Evolutionary conservation across 2,113 vertebrate species (phyloP), one percentile per base, ranked within the genome.

Genomic region (Mormyrus lacerda): DNA sequence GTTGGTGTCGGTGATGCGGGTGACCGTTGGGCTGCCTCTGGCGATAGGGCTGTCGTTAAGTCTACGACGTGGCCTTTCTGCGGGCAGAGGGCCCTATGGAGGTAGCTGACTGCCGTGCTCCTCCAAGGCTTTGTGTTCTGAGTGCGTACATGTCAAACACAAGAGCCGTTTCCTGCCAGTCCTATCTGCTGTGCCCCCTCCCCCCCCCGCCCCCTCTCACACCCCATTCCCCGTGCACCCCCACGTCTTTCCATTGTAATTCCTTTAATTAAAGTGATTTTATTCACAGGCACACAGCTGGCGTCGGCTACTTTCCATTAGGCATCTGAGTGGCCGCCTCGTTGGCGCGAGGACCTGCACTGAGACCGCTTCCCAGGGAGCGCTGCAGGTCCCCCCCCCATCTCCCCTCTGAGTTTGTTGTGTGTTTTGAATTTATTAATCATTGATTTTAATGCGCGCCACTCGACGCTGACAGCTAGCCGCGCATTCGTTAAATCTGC

Each of bases 401-500:
- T 96, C 94, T 96, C 96, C 96, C 96, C 94, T 94, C 95, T 95
- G 96, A 96, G 94, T 96, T 96, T 96, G 95, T 96, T 96, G 96
- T 96, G 95, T 96, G 95, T 96, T 96, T 96, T 95, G 95, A 96
- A 96, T 96, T 96, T 96, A 96, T 96, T 95, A 96, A 96, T 96
- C 95, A 95, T 95, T 95, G 95, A 96, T 96, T 96, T 96, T 95
- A 95, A 96, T 96, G 95, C 92, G 93, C 87, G 95, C 95, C 93
- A 96, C 95, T 96, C 95, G 95, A 96, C 94, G 94, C 95, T 94
- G 95, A 95, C 95, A 95, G 95, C 95, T 94, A 94, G 93, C 94
- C 94, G 93, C 93, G 93, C 95, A 95, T 96, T 95, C 94, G 95
- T 96, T 96, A 95, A 96, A 95, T 95, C 93, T 93, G 88, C 93